Conservation (phyloP, 2,113 vertebrate species). For the Physeter macrocephalus region DNA sequence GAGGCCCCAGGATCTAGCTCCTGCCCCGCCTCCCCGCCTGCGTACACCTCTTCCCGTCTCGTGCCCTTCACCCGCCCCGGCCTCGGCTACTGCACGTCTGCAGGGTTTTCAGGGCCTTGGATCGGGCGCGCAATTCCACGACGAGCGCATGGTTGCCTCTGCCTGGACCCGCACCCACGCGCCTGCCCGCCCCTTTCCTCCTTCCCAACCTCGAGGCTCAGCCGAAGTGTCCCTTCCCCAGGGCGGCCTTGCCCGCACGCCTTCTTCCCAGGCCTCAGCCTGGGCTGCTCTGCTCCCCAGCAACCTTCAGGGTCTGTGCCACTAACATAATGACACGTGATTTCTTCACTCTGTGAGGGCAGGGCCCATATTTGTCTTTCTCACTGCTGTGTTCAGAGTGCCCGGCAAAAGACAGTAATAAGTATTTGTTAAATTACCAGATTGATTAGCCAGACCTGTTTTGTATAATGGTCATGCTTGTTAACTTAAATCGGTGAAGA, state of each 20-base stretch:
- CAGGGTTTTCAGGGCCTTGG: not conserved
- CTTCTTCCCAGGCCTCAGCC: not conserved
- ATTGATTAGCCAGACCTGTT: not conserved
- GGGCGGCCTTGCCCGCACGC: accelerated
- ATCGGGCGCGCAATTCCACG: not conserved
- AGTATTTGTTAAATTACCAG: not conserved
- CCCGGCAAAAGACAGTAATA: not conserved
- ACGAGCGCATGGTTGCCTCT: not conserved
- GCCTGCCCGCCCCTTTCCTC: not conserved
- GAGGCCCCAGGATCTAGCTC: not conserved
- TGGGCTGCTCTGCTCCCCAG: too few species aligned
- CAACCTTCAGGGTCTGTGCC: not conserved
- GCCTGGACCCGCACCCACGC: too few species aligned
- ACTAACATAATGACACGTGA: accelerated
- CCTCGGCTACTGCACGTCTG: not conserved
- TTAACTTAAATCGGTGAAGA: not conserved
- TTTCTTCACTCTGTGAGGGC: accelerated
- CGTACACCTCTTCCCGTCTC: accelerated
- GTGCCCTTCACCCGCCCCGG: accelerated
- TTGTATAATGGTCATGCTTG: not conserved
- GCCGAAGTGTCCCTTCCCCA: not conserved
- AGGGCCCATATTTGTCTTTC: not conserved
- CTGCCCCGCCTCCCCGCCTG: not conserved
- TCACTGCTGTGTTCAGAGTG: not conserved
- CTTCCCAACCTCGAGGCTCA: not conserved